Conservation (phyloP, 1,140 invertebrate genomes). For the Saccostrea glomerata region DNA sequence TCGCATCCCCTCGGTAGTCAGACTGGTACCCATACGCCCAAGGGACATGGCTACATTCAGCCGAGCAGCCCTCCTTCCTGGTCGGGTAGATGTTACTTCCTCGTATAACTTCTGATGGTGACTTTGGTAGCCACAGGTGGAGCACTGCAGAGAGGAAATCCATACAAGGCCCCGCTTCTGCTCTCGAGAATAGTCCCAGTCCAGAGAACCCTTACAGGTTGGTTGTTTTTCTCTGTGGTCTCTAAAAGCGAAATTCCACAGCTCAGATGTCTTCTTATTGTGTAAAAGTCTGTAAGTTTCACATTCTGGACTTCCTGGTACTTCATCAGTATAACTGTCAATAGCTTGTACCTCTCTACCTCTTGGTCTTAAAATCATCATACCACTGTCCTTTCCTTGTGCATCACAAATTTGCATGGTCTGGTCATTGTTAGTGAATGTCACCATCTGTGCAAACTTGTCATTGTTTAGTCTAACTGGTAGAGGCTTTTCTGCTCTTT, state of each 20-base stretch:
- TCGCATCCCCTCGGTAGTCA: not conserved
- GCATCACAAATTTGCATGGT: not conserved
- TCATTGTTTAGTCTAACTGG: no score
- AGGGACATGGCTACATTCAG: not conserved
- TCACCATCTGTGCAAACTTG: no score
- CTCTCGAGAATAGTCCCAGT: no score
- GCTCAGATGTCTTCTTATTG: no score
- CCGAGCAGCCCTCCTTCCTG: not conserved
- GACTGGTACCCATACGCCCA: not conserved
- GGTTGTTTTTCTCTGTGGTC: no score
- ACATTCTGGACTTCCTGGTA: not conserved
- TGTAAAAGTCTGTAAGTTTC: not conserved
- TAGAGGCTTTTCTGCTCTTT: not conserved
- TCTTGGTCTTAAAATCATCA: not conserved
- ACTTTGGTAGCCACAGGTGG: not conserved
- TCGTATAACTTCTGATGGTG: not conserved
- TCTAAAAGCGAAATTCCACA: no score
- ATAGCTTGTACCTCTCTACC: not conserved
- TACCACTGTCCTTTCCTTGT: not conserved
- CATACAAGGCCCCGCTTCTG: no score
- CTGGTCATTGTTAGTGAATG: no score
- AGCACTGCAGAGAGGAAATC: not conserved
- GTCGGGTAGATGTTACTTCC: not conserved
- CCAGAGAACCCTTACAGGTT: no score
- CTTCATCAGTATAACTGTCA: not conserved